Conservation (phyloP, 2,888 invertebrate species). For the Melipona beecheii region DNA sequence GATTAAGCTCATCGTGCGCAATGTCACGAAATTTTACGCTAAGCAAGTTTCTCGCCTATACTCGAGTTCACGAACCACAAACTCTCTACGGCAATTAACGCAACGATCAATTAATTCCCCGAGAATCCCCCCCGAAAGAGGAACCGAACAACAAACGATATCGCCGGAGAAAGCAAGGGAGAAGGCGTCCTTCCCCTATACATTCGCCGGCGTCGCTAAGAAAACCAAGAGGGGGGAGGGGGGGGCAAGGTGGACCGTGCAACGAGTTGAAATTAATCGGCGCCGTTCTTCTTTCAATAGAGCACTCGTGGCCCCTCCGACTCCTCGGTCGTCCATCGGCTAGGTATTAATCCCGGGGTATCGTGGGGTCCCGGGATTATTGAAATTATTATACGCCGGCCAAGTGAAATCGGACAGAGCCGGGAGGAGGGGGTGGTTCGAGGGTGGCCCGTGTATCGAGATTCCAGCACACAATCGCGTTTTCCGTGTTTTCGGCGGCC, state of each 20-base stretch:
- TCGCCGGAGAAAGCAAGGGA: neutral
- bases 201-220: neutral
- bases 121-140: neutral
- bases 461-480: slow-evolving; percentile 63
- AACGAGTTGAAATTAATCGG: slow-evolving; percentile 72
- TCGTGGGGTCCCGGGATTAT: slow-evolving; percentile 77
- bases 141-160: slow-evolving; percentile 15
- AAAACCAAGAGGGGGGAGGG: slow-evolving; percentile 5
- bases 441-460: slow-evolving; percentile 60
- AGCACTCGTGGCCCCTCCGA: slow-evolving; percentile 18
- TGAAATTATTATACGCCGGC: slow-evolving; percentile 79
- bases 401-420: slow-evolving; percentile 73
- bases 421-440: neutral
- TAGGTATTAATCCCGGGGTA: slow-evolving; percentile 75
- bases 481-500: slow-evolving; percentile 36
- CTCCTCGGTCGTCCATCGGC: slow-evolving; percentile 32
- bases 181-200: neutral
- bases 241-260: slow-evolving; percentile 33
- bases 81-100: neutral
- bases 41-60: neutral
- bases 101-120: slow-evolving; percentile 10
- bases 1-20: too few species aligned
- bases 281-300: slow-evolving; percentile 68
- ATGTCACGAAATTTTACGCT: neutral
- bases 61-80: neutral